Conservation (phyloP, 2,888 invertebrate genomes). For the Acleris emargana region DNA sequence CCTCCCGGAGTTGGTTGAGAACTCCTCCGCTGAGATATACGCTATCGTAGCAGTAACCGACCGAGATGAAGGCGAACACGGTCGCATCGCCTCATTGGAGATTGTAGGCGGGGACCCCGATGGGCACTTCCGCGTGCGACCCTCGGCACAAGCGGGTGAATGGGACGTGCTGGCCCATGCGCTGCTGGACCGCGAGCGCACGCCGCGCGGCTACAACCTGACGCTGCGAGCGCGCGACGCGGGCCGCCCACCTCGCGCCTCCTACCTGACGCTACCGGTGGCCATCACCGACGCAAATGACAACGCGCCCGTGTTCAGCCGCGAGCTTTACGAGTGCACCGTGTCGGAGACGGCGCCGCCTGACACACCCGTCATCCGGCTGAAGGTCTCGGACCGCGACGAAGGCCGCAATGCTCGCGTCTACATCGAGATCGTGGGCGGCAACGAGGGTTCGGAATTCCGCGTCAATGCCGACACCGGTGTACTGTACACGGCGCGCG, state of each 20-base stretch:
- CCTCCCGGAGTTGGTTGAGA: slow-evolving; percentile 91
- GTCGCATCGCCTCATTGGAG: slow-evolving; percentile 90
- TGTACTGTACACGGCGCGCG: slow-evolving; percentile 92
- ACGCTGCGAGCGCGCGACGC: slow-evolving; percentile 93
- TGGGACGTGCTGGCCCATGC: slow-evolving; percentile 92
- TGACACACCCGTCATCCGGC: slow-evolving; percentile 93
- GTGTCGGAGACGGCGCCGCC: slow-evolving; percentile 95
- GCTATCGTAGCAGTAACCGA: slow-evolving; percentile 95
- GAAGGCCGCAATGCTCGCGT: slow-evolving; percentile 93
- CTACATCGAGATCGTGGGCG: slow-evolving; percentile 94
- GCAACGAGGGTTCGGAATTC: slow-evolving; percentile 95
- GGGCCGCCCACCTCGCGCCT: slow-evolving; percentile 90
- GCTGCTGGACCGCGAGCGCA: slow-evolving; percentile 89
- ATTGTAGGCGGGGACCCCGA: slow-evolving; percentile 96
- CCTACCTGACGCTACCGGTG: slow-evolving; percentile 92
- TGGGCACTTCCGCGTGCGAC: slow-evolving; percentile 91
- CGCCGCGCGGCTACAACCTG: slow-evolving; percentile 93
- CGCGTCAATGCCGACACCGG: slow-evolving; percentile 94
- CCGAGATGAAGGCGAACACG: slow-evolving; percentile 92
- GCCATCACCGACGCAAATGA: slow-evolving; percentile 92
- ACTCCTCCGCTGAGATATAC: slow-evolving; percentile 92
- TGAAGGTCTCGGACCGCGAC: slow-evolving; percentile 94
- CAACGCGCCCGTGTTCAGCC: slow-evolving; percentile 93
- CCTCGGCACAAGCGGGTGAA: slow-evolving; percentile 86
- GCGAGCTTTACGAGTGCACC: slow-evolving; percentile 93